Evolutionary conservation across 2,113 vertebrate species (phyloP), one percentile per base, ranked within the genome.

Genomic region (Thalassarche chlororhynchos): DNA sequence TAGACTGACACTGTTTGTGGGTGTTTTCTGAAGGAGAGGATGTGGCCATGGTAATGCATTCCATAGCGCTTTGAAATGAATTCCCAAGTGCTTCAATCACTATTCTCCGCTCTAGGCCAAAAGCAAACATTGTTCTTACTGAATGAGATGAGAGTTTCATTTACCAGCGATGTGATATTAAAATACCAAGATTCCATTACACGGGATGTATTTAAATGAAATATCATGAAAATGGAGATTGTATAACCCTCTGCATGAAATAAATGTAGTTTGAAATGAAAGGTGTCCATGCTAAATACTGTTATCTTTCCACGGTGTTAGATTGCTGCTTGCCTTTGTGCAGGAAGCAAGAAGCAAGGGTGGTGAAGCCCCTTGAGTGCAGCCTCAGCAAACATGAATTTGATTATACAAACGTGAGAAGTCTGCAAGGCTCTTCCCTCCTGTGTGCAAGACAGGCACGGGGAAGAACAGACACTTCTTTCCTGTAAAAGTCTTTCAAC

Each of bases 41-140:
- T 71, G 93, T 82, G 58, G 75, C 49, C 20, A 0, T 36, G 80
- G 69, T 65, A 88, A 89, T 89, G 64, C 80, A 93, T 90, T 94
- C 87, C 95, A 75, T 55, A 83, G 65, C 3, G 5, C 85, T 98
- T 95, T 92, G 93, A 89, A 96, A 92, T 91, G 51, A 91, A 91
- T 97, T 91, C 94, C 92, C 84, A 31, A 94, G 78, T 29, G 86
- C 42, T 94, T 72, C 86, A 83, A 92, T 97, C 89, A 75, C 82
- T 80, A 8, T 68, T 70, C 55, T 64, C 29, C 4, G 44, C 95
- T 91, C 78, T 44, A 79, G 90, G 93, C 91, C 87, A 84, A 91
- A 88, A 36, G 80, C 80, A 97, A 92, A 93, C 66, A 68, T 90
- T 96, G 81, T 89, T 95, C 91, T 90, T 92, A 23, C 81, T 78